Conservation (phyloP, 2,797 vertebrate species). For the Ambastaia sidthimunki region DNA sequence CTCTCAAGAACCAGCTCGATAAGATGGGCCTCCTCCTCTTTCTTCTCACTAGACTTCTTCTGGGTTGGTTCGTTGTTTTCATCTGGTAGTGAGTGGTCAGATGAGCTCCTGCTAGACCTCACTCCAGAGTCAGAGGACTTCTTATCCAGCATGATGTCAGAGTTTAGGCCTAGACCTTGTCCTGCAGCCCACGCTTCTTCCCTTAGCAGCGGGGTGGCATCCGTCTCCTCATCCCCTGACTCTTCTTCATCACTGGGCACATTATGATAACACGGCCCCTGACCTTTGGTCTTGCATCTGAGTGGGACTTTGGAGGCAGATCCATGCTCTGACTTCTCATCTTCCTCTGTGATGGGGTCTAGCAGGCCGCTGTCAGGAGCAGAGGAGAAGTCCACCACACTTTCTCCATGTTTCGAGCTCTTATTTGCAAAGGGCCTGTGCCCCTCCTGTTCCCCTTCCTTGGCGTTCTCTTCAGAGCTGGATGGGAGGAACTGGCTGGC, state of each 20-base stretch:
- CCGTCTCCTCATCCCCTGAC: conserved; percentile 85
- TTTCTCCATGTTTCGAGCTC: conserved; percentile 83
- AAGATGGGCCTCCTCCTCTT: conserved; percentile 80
- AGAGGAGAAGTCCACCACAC: conserved; percentile 79
- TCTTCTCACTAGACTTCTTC: conserved; percentile 68
- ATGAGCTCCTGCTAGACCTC: conserved; percentile 90
- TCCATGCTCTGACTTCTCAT: conserved; percentile 91
- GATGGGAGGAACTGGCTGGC: conserved; percentile 81
- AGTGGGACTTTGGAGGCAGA: conserved; percentile 77
- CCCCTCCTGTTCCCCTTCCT: conserved; percentile 85
- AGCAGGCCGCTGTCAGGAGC: conserved; percentile 84
- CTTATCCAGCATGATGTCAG: conserved; percentile 85
- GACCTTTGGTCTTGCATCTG: conserved; percentile 81
- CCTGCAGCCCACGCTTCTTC: conserved; percentile 70
- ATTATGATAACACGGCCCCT: conserved; percentile 86
- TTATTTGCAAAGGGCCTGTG: conserved; percentile 85
- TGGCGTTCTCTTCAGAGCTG: conserved; percentile 84
- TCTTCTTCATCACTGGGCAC: conserved; percentile 92
- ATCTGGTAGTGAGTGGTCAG: conserved; percentile 87
- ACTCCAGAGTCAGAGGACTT: conserved; percentile 94
- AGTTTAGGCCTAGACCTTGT: conserved; percentile 72
- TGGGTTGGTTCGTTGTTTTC: conserved; percentile 76
- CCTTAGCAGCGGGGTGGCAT: conserved; percentile 89
- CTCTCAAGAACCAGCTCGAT: conserved; percentile 89
- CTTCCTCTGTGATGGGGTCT: conserved; percentile 97